Evolutionary conservation across 2,888 invertebrate genomes (phyloP).

Genomic region (Serrognathus titanus): DNA sequence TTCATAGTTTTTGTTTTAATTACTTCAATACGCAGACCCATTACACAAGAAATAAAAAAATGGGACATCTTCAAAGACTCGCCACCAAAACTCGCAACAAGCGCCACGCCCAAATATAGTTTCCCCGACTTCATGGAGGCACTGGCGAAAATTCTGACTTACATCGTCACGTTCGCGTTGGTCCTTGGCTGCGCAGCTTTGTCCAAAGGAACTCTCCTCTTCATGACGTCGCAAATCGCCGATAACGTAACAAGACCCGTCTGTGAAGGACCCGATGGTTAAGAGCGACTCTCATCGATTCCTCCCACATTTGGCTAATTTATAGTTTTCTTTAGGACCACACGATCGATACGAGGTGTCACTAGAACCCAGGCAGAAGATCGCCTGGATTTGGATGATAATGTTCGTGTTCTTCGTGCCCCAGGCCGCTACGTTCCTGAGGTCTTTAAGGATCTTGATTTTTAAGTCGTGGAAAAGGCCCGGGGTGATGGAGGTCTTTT

Average conservation of each 20-base stretch:
- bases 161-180: conserved; percentile 62
- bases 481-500: conserved; percentile 52
- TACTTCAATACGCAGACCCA: conserved; percentile 1
- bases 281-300: conserved; percentile 40
- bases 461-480: conserved; percentile 69
- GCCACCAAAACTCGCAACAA: conserved; percentile 63
- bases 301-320: too few relatives aligned
- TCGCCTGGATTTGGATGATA: conserved; percentile 78
- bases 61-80: conserved; percentile 81
- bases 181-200: conserved; percentile 66
- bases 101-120: conserved; percentile 63
- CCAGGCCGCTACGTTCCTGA: conserved; percentile 69
- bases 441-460: conserved; percentile 67
- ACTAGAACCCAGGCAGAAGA: conserved; percentile 61
- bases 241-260: not conserved
- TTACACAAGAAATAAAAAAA: conserved; percentile 51
- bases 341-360: conserved; percentile 50
- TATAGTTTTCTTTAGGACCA: too few relatives aligned
- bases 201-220: conserved; percentile 68
- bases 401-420: conserved; percentile 73
- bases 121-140: conserved; percentile 63
- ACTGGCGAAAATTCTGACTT: conserved; percentile 65
- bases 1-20: not conserved
- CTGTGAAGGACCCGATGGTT: conserved; percentile 54
- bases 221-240: conserved; percentile 67